Base-by-base conservation (phyloP, 2,797 vertebrate species). In the Typhlichthys eigenmanni region DNA sequence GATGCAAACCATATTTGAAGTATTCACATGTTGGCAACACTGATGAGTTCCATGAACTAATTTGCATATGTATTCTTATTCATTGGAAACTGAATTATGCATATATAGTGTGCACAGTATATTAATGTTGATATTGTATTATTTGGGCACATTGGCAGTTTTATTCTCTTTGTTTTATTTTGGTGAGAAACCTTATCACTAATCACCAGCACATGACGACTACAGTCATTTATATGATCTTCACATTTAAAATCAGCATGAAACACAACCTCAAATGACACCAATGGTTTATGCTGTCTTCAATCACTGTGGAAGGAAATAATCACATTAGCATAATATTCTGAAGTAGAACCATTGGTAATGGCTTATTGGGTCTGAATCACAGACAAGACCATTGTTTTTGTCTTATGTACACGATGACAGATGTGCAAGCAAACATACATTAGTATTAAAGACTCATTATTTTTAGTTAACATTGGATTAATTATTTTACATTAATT, bases 271-370 rank as follows among this genome's bases (percentile, higher is more conserved):
- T 69, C 66, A 5, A 14, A 56, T 79, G 84, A 87, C 84, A 80
- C 56, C 72, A 62, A 56, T 45, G 45, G 64, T 83, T 85, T 76
- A 70, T 75, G 71, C 54, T 12, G 74, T 76, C 65, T 58, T 89
- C 85, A 74, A 90, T 91, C 87, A 87, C 71, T 17, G 74, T 80
- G 68, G 58, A 81, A 85, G 63, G 74, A 83, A 86, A 71, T 81
- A 84, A 85, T 85, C 67, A 76, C 81, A 90, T 88, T 87, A 89
- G 84, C 87, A 89, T 86, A 85, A 78, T 68, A 79, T 80, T 84
- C 63, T 84, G 72, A 83, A 78, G 72, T 71, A 81, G 76, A 62
- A 81, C 72, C 68, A 73, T 68, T 80, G 69, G 45, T 67, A 68
- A 80, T 82, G 74, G 83, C 77, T 83, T 84, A 77, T 85, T 80